phyloP scores from a whole-genome alignment of 2,113 vertebrate genomes.

The Phycodurus eques region DNA sequence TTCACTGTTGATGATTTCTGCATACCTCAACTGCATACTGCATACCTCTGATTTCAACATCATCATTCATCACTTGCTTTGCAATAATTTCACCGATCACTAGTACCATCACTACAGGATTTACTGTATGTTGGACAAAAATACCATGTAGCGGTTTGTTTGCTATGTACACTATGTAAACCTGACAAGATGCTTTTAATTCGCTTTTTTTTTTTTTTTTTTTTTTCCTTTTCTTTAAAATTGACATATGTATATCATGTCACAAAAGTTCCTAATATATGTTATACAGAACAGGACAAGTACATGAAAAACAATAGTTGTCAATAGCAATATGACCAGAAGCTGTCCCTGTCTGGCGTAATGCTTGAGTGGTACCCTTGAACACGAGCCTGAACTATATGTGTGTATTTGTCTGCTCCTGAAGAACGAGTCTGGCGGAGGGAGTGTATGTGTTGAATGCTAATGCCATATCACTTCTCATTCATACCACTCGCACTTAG shows the following conservation, averaged over 20 bases:
- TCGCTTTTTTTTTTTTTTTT: too few relatives aligned
- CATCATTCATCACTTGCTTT: too few relatives aligned
- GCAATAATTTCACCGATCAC: too few relatives aligned
- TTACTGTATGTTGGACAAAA: too few relatives aligned
- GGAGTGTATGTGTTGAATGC: constrained; percentile 45
- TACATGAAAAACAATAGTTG: not conserved
- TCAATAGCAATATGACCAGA: not conserved
- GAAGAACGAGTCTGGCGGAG: constrained; percentile 22
- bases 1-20: too few relatives aligned
- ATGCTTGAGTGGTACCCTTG: constrained; percentile 33
- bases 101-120: too few relatives aligned
- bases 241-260: not conserved
- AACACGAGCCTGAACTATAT: constrained; percentile 35
- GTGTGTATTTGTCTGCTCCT: constrained; percentile 23
- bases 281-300: not conserved
- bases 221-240: not conserved
- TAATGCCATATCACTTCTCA: constrained; percentile 51
- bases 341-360: constrained; percentile 15
- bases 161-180: too few relatives aligned
- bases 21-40: too few relatives aligned
- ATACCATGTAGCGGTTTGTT: too few relatives aligned
- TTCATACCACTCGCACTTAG: constrained; percentile 55
- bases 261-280: not conserved
- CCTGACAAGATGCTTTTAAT: too few relatives aligned
- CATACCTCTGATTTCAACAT: too few relatives aligned